Evolutionary conservation across 2,888 invertebrate species (phyloP).

Genomic region (Myopa tessellatipennis): DNA sequence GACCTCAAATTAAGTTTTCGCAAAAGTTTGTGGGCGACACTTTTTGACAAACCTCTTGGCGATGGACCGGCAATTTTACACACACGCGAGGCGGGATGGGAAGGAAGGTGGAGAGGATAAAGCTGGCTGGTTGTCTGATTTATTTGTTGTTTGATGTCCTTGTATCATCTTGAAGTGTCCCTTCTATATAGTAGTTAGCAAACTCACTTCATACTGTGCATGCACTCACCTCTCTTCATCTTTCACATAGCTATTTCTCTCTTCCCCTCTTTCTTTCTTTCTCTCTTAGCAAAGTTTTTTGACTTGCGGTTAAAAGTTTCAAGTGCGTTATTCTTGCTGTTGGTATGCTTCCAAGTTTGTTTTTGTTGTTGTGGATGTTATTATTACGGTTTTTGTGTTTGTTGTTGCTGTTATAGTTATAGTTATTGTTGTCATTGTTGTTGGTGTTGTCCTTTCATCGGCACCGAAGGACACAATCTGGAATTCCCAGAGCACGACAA

Average conservation of each 20-base stretch:
- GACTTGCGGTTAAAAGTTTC: conserved; percentile 32
- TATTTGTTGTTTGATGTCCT: conserved; percentile 31
- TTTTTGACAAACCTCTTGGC: conserved; percentile 8
- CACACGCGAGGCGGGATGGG: neutral
- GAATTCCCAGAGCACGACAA: conserved; percentile 31
- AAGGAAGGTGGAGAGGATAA: neutral
- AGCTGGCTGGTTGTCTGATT: neutral
- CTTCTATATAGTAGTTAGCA: neutral
- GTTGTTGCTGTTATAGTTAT: neutral
- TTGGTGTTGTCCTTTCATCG: conserved; percentile 19
- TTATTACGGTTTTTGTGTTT: neutral
- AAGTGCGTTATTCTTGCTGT: conserved; percentile 28
- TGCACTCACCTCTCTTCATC: neutral
- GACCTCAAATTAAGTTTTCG: conserved; percentile 43
- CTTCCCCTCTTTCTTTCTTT: neutral
- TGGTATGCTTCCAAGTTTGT: too few species aligned
- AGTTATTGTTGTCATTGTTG: neutral
- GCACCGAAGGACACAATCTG: conserved; percentile 22
- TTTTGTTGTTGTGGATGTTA: neutral
- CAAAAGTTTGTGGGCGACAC: conserved; percentile 24
- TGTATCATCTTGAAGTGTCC: conserved; percentile 33
- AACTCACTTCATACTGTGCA: neutral
- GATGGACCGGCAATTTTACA: neutral
- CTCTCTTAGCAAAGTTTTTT: conserved; percentile 1
- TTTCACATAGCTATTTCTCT: neutral